phyloP scores from a whole-genome alignment of 2,888 invertebrate genomes.

The Eupithecia abbreviata region DNA sequence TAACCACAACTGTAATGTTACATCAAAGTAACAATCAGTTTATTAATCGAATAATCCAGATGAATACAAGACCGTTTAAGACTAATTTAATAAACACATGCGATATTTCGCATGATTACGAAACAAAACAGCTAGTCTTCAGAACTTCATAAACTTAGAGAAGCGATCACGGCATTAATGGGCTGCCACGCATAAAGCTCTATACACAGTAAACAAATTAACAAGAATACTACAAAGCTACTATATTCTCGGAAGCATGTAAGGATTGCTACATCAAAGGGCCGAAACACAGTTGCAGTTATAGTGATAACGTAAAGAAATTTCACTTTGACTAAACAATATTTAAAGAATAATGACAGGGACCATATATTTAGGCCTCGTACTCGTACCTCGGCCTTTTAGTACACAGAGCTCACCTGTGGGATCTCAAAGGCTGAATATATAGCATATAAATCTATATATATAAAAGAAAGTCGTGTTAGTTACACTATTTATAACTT shows the following conservation, averaged over 20 bases:
- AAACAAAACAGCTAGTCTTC: constrained; percentile 7
- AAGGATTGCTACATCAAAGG: constrained; percentile 68
- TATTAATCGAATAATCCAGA: no score
- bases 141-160: constrained; percentile 23
- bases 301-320: constrained; percentile 15
- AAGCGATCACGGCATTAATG: constrained; percentile 26
- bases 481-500: no score
- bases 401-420: no score
- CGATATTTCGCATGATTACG: not conserved
- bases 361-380: no score
- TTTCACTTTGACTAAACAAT: constrained; percentile 12
- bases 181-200: constrained; percentile 37
- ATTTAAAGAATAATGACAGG: not conserved
- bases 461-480: no score
- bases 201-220: constrained; percentile 46
- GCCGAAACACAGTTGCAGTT: constrained; percentile 27
- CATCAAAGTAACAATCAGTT: not conserved
- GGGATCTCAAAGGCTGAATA: no score
- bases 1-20: not conserved
- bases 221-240: constrained; percentile 45
- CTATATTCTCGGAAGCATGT: constrained; percentile 54
- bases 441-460: no score
- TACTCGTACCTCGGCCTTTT: no score
- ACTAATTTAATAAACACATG: not conserved
- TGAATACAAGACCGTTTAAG: not conserved